These are phyloP conservation scores for Chrysina gloriosa DNA, from an alignment of 2,888 invertebrate species.

Conservation along the genomic window DNA sequence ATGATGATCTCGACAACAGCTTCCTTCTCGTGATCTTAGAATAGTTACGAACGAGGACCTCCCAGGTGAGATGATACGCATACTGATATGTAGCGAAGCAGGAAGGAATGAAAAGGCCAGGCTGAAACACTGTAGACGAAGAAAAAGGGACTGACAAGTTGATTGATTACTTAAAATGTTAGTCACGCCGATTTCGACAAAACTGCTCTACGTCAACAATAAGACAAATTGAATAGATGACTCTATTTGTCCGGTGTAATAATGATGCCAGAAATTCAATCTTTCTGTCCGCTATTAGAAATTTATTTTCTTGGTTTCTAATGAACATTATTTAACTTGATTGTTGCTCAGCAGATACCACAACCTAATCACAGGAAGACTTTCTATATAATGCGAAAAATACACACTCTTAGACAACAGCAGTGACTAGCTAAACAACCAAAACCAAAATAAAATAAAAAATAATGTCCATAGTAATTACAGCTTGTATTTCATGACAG, in stretches of 20 bases:
- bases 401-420: too few species aligned
- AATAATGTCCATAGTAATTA: too few species aligned
- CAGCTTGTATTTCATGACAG: too few species aligned
- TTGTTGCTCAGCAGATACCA: too few species aligned
- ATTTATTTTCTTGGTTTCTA: too few species aligned
- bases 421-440: too few species aligned
- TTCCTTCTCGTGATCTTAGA: constrained; percentile 1
- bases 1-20: neutral
- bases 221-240: constrained; percentile 53
- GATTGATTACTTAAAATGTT: constrained; percentile 52
- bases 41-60: constrained; percentile 11
- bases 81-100: neutral
- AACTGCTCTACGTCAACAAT: constrained; percentile 51
- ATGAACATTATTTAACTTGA: too few species aligned
- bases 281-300: too few species aligned
- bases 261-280: too few species aligned
- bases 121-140: constrained; percentile 6
- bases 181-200: constrained; percentile 52
- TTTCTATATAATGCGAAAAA: too few species aligned
- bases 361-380: too few species aligned
- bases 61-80: constrained; percentile 21
- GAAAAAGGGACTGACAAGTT: constrained; percentile 50
- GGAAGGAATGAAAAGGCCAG: constrained; percentile 6
- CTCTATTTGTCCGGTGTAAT: constrained; percentile 44
- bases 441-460: too few species aligned